Evolutionary conservation across 53 echinoderm and acorn worm species (phyloP).

Genomic region (Antedon mediterranea): DNA sequence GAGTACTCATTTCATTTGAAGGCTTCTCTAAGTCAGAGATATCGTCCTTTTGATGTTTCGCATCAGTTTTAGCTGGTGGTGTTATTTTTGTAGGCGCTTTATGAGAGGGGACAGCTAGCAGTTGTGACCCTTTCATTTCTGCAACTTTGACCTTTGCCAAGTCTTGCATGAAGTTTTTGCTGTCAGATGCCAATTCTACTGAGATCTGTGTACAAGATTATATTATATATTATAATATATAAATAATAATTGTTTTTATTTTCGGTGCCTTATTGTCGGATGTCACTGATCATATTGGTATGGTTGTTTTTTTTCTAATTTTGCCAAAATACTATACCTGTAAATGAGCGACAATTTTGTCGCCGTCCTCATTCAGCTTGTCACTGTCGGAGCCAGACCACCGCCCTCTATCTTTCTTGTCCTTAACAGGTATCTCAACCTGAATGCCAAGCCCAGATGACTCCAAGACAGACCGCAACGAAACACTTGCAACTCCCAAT

Average conservation of each 20-base stretch:
- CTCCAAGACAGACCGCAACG: constrained; percentile 56
- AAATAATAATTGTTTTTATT: too few species aligned
- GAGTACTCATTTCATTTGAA: neutral
- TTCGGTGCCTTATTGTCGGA: too few species aligned
- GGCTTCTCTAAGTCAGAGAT: constrained; percentile 4
- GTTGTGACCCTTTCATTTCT: constrained; percentile 70
- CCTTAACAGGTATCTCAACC: constrained; percentile 33
- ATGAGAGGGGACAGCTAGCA: constrained; percentile 57
- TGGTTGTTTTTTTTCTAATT: too few species aligned
- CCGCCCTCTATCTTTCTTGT: constrained; percentile 22
- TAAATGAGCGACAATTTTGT: neutral
- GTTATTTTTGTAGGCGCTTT: constrained; percentile 8
- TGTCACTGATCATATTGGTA: too few species aligned
- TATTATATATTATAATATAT: too few species aligned
- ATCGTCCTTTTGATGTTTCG: neutral
- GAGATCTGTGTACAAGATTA: constrained; percentile 27
- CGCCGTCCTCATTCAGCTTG: neutral
- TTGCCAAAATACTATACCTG: too few species aligned
- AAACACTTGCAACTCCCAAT: constrained; percentile 63
- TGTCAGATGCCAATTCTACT: constrained; percentile 77
- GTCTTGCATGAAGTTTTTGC: constrained; percentile 68
- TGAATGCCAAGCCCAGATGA: constrained; percentile 45
- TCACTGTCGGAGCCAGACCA: constrained; percentile 8
- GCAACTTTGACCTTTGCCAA: constrained; percentile 78
- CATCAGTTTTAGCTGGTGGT: constrained; percentile 25